Evolutionary conservation across 2,113 vertebrate species (phyloP), one percentile per base, ranked within the genome.

Genomic region (Ellobius talpinus): DNA sequence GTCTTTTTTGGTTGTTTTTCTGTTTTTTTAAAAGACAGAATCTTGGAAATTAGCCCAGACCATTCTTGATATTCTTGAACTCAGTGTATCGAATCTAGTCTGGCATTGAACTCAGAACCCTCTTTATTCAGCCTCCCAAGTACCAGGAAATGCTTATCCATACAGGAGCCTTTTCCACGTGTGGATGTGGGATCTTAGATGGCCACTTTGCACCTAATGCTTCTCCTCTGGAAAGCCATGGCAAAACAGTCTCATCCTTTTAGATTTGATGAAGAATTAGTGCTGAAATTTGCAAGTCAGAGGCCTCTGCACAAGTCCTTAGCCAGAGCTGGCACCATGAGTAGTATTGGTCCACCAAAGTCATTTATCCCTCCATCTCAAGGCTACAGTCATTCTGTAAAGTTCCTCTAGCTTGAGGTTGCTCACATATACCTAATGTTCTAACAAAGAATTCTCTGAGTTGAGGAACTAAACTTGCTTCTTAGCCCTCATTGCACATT

Each of bases 401-500:
- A 95, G 89, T 84, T 95, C 39, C 81, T 89, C 68, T 61, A 7
- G 12, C 89, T 74, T 17, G 1, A 45, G 50, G 29, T 52, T 95
- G 68, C n/a, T 91, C 45, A 90, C 39, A 63, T 91, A 85, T 94
- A 93, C 88, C 78, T 89, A 82, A 91, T 50, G 79, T 89, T 82
- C 68, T 91, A 81, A 76, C 79, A 87, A 87, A n/a, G 91, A 85
- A 55, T 82, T 91, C 39, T 94, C 88, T 55, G 70, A 91, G n/a
- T 74, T 84, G 58, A 86, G 74, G 68, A 58, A 72, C 78, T 47
- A 50, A 87, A 19, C 47, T 52, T 50, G 52, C 94, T 70, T n/a
- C 73, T 81, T 82, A 68, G 87, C 61, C 47, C 58, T 90, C 14
- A 47, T 16, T 73, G 31, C 66, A 26, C 36, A 17, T 65, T n/a